Evolutionary conservation across 1,140 invertebrate species (phyloP).

Genomic region (Linepithema humile): DNA sequence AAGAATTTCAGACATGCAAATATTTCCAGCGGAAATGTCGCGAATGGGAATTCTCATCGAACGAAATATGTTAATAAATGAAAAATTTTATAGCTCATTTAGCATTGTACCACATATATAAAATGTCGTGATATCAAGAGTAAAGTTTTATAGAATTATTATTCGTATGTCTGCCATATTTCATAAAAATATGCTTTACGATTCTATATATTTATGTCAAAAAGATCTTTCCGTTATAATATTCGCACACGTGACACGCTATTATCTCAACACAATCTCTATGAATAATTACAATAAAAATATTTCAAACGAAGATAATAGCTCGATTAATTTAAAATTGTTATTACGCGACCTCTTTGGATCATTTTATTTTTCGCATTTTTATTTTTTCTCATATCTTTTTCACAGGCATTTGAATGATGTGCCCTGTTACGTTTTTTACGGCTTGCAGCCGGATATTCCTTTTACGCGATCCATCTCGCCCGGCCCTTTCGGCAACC

Average conservation of each 20-base stretch:
- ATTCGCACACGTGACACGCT: too few relatives aligned
- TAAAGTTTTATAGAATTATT: background rate
- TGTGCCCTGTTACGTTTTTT: background rate
- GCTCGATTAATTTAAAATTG: too few relatives aligned
- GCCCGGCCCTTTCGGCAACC: background rate
- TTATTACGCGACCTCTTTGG: background rate
- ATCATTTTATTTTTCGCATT: background rate
- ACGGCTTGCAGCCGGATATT: background rate
- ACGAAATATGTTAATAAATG: constrained; percentile 6
- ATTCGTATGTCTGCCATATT: background rate
- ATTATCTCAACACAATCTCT: background rate
- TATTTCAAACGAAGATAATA: too few relatives aligned
- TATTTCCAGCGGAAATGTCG: background rate
- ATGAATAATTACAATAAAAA: too few relatives aligned
- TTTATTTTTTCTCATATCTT: background rate
- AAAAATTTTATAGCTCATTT: background rate
- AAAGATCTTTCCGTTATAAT: background rate
- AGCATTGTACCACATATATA: background rate
- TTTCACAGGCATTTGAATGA: background rate
- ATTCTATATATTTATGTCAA: too few relatives aligned
- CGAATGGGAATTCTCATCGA: too few relatives aligned
- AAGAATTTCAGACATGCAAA: background rate
- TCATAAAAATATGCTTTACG: too few relatives aligned
- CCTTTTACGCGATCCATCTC: background rate
- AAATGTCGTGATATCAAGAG: background rate